Evolutionary conservation across 2,113 vertebrate species (phyloP).

Genomic region (Nothocercus nigrocapillus): DNA sequence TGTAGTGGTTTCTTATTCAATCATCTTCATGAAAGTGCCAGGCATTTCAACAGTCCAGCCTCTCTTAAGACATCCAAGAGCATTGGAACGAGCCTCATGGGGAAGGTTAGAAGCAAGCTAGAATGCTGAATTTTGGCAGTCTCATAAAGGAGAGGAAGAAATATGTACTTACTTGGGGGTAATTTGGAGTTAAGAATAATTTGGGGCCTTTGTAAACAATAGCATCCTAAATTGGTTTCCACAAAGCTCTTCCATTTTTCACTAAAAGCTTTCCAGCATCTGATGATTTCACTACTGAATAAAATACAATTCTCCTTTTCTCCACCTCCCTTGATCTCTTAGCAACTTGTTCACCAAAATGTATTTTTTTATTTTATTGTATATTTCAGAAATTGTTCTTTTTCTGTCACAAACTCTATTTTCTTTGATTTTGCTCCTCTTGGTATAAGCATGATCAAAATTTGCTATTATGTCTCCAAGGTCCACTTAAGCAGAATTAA

Average conservation of each 20-base stretch:
- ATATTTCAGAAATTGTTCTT: neutral
- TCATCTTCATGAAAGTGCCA: slow-evolving; percentile 58
- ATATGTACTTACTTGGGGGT: slow-evolving; percentile 27
- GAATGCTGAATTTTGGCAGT: slow-evolving; percentile 53
- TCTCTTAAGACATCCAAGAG: neutral
- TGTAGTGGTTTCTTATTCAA: slow-evolving; percentile 16
- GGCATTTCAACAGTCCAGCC: neutral
- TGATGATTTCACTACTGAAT: neutral
- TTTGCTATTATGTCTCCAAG: neutral
- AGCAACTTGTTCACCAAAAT: neutral
- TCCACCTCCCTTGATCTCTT: neutral
- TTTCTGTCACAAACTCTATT: neutral
- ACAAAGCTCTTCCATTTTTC: slow-evolving; percentile 46
- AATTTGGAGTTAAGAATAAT: slow-evolving; percentile 63
- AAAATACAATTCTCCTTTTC: neutral
- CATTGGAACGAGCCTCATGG: slow-evolving; percentile 26
- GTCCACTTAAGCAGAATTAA: neutral
- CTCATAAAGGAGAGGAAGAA: slow-evolving; percentile 57
- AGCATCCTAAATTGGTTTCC: slow-evolving; percentile 47
- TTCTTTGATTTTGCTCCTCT: neutral
- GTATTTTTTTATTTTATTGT: neutral
- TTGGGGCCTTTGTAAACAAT: slow-evolving; percentile 52
- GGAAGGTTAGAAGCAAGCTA: slow-evolving; percentile 36
- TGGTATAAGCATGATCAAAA: neutral
- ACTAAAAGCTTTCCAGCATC: slow-evolving; percentile 23